Evolutionary conservation across 2,113 vertebrate genomes (phyloP).

Genomic region (Scomber colias): DNA sequence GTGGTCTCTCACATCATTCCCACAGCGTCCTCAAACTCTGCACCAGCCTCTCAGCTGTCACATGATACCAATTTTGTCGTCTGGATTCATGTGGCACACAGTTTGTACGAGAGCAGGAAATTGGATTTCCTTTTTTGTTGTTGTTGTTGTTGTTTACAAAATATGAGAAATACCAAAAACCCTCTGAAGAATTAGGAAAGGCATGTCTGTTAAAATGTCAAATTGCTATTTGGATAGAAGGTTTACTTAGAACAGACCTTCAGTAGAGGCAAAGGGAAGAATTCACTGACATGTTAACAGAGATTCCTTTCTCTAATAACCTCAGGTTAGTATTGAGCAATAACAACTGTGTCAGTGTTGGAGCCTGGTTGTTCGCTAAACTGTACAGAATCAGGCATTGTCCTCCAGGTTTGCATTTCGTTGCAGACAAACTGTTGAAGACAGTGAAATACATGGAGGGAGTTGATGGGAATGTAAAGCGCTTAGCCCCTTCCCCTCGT

Average conservation of each 20-base stretch:
- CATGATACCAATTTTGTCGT: constrained; percentile 68
- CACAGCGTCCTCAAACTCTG: neutral
- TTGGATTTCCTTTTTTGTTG: constrained; percentile 16
- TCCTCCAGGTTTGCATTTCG: constrained; percentile 14
- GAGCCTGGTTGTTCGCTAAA: neutral
- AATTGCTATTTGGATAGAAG: neutral
- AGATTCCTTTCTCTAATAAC: constrained; percentile 7
- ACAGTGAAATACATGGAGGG: neutral
- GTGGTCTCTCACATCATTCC: neutral
- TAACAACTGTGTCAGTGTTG: neutral
- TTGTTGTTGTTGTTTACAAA: neutral
- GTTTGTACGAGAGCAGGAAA: constrained; percentile 36
- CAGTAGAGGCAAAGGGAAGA: neutral
- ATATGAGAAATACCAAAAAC: constrained; percentile 9
- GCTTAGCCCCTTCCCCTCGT: neutral
- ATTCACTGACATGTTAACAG: neutral
- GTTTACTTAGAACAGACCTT: neutral
- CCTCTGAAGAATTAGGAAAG: neutral
- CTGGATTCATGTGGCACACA: constrained; percentile 38
- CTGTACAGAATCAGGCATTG: constrained; percentile 3
- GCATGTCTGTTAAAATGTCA: neutral
- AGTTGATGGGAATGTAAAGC: constrained; percentile 14
- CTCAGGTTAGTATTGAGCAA: neutral
- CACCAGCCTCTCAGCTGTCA: constrained; percentile 56
- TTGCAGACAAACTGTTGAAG: neutral